A percentile compares a stretch with the other conserved stretches of the same genome.
Conservation (phyloP, 2,797 vertebrate species). For the Babyrousa celebensis region DNA sequence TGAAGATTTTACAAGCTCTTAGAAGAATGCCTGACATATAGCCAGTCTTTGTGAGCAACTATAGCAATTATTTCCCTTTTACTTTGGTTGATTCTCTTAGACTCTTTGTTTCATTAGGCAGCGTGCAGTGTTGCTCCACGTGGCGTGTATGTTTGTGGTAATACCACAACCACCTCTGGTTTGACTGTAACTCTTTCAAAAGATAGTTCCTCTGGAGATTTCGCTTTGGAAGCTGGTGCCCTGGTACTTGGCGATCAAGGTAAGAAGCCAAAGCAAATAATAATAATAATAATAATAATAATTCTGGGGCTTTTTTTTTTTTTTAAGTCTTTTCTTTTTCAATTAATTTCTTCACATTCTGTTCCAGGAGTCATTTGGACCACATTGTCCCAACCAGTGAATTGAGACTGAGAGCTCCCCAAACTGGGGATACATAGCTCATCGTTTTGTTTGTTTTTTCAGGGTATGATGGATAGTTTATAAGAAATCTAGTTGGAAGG, state of each 20-base stretch:
- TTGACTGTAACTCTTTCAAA: conserved; percentile 97
- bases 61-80: background rate
- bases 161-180: conserved; percentile 97
- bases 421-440: conserved; percentile 19
- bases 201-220: conserved; percentile 96
- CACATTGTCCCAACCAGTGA: background rate
- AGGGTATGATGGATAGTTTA: background rate
- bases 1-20: background rate
- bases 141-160: conserved; percentile 98
- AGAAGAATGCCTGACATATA: background rate
- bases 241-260: conserved; percentile 97
- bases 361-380: conserved; percentile 35
- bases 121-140: conserved; percentile 97
- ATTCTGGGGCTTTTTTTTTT: background rate
- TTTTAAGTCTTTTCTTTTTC: background rate
- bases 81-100: conserved; percentile 9
- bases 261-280: conserved; percentile 81
- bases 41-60: background rate
- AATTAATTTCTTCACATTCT: conserved; percentile 41
- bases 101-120: conserved; percentile 92
- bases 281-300: background rate
- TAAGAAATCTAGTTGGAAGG: conserved; percentile 15
- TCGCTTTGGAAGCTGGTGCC: conserved; percentile 97
- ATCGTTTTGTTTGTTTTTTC: background rate
- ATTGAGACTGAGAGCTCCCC: conserved; percentile 23